These are phyloP conservation scores for Orycteropus afer DNA, from an alignment of 2,113 vertebrate genomes.

Conservation along the genomic window DNA sequence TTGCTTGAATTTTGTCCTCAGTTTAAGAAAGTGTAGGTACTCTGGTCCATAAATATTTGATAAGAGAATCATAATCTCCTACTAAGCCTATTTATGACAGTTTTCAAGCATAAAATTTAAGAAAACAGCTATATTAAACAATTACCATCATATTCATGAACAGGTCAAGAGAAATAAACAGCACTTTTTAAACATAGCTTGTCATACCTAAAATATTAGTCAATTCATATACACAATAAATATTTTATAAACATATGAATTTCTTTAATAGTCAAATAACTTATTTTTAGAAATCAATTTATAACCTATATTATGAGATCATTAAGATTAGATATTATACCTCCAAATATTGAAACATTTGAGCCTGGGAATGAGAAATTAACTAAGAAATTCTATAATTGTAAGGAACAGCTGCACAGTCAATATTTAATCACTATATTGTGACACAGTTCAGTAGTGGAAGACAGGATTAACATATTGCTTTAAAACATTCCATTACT, in stretches of 20 bases:
- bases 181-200: constrained; percentile 17
- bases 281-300: constrained; percentile 47
- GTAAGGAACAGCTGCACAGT: constrained; percentile 84
- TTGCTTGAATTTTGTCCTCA: background rate
- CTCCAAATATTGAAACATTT: constrained; percentile 62
- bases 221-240: background rate
- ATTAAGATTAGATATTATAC: constrained; percentile 63
- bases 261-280: background rate
- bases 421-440: constrained; percentile 86
- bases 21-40: constrained; percentile 1
- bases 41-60: constrained; percentile 21
- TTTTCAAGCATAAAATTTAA: constrained; percentile 29
- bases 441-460: constrained; percentile 88
- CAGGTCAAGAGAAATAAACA: constrained; percentile 6
- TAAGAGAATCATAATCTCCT: constrained; percentile 16
- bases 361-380: constrained; percentile 68
- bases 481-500: constrained; percentile 90
- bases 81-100: background rate
- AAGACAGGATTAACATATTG: constrained; percentile 89
- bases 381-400: constrained; percentile 78
- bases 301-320: constrained; percentile 38
- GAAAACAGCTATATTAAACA: constrained; percentile 16
- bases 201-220: constrained; percentile 15
- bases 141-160: constrained; percentile 19
- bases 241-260: constrained; percentile 26